Percentiles rank a stretch among this genome's conserved stretches.
Evolutionary conservation across 2,888 invertebrate species (phyloP).

Genomic region (Drosophila incognita): DNA sequence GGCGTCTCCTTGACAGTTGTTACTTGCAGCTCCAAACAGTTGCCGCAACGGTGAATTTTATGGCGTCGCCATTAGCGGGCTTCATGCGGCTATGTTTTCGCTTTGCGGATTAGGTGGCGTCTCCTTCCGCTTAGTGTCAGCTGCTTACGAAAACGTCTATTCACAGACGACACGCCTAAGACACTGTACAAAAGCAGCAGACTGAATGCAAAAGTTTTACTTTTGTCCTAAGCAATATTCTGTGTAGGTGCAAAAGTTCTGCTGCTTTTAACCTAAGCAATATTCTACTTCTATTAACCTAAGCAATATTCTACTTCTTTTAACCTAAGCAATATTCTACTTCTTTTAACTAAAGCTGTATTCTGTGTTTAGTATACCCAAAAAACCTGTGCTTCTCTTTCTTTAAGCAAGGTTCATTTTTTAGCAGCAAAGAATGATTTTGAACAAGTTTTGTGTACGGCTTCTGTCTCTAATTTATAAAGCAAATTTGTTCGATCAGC

Average conservation of each 20-base stretch:
- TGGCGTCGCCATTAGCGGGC: conserved; percentile 64
- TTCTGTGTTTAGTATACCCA: neutral
- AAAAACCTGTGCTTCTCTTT: neutral
- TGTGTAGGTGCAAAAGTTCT: neutral
- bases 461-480: neutral
- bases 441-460: neutral
- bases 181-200: neutral
- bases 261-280: no score
- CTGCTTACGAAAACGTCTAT: conserved; percentile 26
- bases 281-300: no score
- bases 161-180: conserved; percentile 6
- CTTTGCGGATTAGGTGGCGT: conserved; percentile 49
- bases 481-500: neutral
- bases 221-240: neutral
- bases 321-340: neutral
- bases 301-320: neutral
- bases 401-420: neutral
- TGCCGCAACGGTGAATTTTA: conserved; percentile 27
- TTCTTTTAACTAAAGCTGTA: neutral
- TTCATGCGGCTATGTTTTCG: conserved; percentile 50
- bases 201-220: neutral
- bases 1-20: conserved; percentile 59
- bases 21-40: conserved; percentile 11
- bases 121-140: conserved; percentile 27
- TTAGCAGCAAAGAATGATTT: neutral